Evolutionary conservation across 2,113 vertebrate genomes (phyloP), one percentile per base, ranked within the genome.

Genomic region (Hypomesus transpacificus): DNA sequence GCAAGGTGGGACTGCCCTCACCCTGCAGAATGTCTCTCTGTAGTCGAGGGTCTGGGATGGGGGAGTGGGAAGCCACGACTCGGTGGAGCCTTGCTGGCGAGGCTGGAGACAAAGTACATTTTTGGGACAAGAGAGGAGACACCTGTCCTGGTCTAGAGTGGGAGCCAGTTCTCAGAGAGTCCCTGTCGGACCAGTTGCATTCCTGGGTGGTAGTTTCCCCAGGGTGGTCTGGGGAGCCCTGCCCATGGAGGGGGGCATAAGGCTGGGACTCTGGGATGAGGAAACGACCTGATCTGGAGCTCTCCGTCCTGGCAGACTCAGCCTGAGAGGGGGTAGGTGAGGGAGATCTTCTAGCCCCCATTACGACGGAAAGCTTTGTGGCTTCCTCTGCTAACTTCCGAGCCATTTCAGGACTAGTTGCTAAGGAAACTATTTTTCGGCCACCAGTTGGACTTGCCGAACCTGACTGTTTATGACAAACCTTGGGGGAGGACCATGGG

Each of bases 341-440:
- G 1, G 83, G 79, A 68, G 75, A 80, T 16, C 66, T 73, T 31
- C 81, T 81, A 14, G 83, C 88, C 20, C 81, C 72, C 66, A 83
- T 85, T 17, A 74, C 16, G 14, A 24, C 65, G n/a, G 87, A 90
- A 39, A 86, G 9, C 52, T 73, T 87, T 68, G 73, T 74, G 5
- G 87, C 84, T 34, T 90, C 90, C 60, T 82, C 58, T 0, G 81
- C 83, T 56, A 85, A 26, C 22, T 74, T 85, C 46, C 62, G 70
- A 9, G 82, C 85, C 16, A 89, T 18, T 2, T 91, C 86, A 8
- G 76, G 31, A 22, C 81, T 85, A 24, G 72, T 66, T 22, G 70
- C 73, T 0, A 87, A 79, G 5, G 86, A 88, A 58, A 71, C 0
- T 2, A 62, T 79, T 9, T 71, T 82, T 17, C 60, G 73, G 57